phyloP scores from a whole-genome alignment of 2,113 vertebrate genomes.

The Hydropotes inermis region DNA sequence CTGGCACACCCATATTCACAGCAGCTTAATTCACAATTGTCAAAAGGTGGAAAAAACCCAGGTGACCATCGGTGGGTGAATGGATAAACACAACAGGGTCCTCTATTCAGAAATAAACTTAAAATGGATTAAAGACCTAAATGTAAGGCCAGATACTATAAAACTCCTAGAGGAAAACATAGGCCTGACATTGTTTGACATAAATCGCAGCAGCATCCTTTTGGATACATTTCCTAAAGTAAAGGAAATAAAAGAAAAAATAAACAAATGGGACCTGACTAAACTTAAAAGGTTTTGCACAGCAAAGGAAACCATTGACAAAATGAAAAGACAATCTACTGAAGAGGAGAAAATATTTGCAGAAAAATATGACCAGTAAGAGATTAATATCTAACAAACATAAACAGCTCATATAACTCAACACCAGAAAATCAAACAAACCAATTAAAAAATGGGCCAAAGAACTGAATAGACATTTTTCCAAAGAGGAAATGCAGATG shows the following conservation, averaged over 20 bases:
- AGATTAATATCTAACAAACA: not conserved
- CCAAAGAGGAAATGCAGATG: not conserved
- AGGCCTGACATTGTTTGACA: not conserved
- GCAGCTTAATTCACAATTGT: not conserved
- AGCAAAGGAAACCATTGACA: not conserved
- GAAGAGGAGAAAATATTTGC: not conserved
- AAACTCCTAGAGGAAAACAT: not conserved
- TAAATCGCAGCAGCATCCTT: not conserved
- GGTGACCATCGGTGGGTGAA: rapidly evolving
- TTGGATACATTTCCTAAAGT: not conserved
- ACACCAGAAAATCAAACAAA: not conserved
- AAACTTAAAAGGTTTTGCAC: not conserved
- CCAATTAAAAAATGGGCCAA: not conserved
- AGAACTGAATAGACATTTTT: not conserved
- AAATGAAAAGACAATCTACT: not conserved
- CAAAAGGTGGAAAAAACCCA: not conserved
- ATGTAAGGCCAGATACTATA: not conserved
- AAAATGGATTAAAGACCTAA: not conserved
- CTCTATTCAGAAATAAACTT: not conserved
- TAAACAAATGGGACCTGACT: not conserved
- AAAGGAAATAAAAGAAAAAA: not conserved
- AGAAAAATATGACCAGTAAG: not conserved
- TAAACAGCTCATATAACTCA: not conserved
- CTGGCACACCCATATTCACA: rapidly evolving
- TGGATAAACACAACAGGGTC: too few relatives aligned